phyloP scores from a whole-genome alignment of 2,113 vertebrate genomes.

The Heteronetta atricapilla region DNA sequence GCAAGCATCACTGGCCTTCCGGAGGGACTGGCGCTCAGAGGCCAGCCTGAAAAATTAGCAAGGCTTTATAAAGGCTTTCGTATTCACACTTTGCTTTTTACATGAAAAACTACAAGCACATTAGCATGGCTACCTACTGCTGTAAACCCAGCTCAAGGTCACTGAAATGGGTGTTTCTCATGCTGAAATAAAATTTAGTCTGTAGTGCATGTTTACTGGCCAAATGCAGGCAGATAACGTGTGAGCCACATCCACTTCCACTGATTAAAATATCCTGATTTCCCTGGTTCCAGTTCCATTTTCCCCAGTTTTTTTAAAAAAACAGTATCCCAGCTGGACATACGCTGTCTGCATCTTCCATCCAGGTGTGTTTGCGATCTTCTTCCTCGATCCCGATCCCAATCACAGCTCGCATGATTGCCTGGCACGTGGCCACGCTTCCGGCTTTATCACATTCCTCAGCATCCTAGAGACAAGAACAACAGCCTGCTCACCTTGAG shows the following conservation, averaged over 20 bases:
- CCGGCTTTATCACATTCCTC: constrained; percentile 98
- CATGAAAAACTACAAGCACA: not conserved
- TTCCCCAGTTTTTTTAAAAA: not conserved
- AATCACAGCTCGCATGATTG: constrained; percentile 92
- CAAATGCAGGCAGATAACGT: not conserved
- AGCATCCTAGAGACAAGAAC: constrained; percentile 82
- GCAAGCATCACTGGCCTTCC: not conserved
- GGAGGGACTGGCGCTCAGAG: not conserved
- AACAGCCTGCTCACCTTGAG: not conserved
- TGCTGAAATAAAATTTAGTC: not conserved
- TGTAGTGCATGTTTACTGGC: not conserved
- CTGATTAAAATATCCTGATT: not conserved
- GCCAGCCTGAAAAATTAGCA: not conserved
- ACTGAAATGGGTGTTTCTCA: not conserved
- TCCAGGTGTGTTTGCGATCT: constrained; percentile 98
- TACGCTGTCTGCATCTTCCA: constrained; percentile 98
- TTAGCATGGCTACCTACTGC: not conserved
- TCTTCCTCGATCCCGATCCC: constrained; percentile 98
- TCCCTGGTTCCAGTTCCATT: not conserved
- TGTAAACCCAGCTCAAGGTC: not conserved
- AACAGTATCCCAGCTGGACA: constrained; percentile 3
- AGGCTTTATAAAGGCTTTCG: not conserved
- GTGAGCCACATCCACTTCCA: not conserved
- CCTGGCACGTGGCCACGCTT: constrained; percentile 96
- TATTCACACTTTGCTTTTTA: not conserved